phyloP scores from a whole-genome alignment of 1,140 invertebrate species.

The Bicyclus anynana region DNA sequence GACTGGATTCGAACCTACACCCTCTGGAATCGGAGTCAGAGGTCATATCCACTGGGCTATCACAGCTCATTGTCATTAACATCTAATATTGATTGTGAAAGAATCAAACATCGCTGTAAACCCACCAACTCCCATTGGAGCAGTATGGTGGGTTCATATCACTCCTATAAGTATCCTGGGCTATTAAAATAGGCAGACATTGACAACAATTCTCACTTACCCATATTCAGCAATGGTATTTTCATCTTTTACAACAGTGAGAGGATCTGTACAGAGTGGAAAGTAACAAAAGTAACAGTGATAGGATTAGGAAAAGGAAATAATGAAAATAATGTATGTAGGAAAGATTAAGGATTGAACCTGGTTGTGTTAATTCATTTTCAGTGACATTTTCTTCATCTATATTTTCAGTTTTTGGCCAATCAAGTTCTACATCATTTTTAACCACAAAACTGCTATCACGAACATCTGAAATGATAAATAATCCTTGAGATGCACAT shows the following conservation, averaged over 20 bases:
- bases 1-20: no score
- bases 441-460: slow-evolving; percentile 55
- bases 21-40: no score
- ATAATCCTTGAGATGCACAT: no score
- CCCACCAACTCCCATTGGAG: no score
- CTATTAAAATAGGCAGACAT: no score
- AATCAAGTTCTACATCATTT: slow-evolving; percentile 55
- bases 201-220: slow-evolving; percentile 26
- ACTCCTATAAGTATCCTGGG: no score
- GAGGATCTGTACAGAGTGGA: slow-evolving; percentile 17
- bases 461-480: slow-evolving; percentile 37
- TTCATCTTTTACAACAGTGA: slow-evolving; percentile 12
- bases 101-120: no score
- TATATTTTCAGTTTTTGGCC: slow-evolving; percentile 40
- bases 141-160: no score
- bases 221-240: slow-evolving; percentile 3
- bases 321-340: slow-evolving; percentile 9
- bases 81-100: no score
- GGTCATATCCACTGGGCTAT: no score
- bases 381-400: slow-evolving; percentile 21
- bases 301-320: slow-evolving; percentile 22
- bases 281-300: slow-evolving; percentile 15
- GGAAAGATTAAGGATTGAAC: slow-evolving; percentile 29
- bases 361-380: slow-evolving; percentile 37
- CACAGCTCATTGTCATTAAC: no score